A percentile compares a stretch with the other conserved stretches of the same genome.
Conservation (phyloP, 2,797 vertebrate genomes). For the Hypotaenidia okinawae region DNA sequence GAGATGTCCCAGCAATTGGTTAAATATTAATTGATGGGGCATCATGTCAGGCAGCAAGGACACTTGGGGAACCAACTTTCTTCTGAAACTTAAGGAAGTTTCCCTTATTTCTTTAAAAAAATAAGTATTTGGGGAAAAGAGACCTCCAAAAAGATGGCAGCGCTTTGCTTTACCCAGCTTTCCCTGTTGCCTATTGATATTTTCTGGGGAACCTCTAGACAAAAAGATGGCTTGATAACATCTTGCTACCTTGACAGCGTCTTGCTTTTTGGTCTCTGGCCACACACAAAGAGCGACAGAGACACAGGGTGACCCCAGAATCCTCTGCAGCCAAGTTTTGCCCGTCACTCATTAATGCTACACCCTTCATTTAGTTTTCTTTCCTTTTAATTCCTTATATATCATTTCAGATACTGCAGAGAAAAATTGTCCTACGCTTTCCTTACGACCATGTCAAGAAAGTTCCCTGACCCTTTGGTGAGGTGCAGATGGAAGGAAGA, state of each 20-base stretch:
- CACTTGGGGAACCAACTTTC: not conserved
- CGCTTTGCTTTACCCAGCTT: not conserved
- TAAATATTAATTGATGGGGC: not conserved
- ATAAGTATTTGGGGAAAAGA: not conserved
- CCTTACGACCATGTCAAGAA: not conserved
- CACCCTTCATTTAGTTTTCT: not conserved
- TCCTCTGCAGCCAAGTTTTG: not conserved
- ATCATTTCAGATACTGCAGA: slow-evolving; percentile 8
- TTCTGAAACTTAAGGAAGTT: not conserved
- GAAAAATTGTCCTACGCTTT: not conserved
- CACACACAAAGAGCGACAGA: not conserved
- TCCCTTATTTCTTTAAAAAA: not conserved
- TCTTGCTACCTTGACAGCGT: no score
- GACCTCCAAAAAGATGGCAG: not conserved
- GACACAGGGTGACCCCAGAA: not conserved
- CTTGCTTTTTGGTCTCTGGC: not conserved
- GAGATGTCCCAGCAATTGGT: not conserved
- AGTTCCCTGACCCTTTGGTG: not conserved
- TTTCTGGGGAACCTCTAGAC: not conserved
- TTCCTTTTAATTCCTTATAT: not conserved
- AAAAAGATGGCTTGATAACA: not conserved
- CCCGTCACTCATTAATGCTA: not conserved
- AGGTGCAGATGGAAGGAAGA: not conserved
- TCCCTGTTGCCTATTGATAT: fast-evolving
- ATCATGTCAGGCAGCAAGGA: fast-evolving